phyloP scores from a whole-genome alignment of 2,113 vertebrate species.

The Holacanthus passer region DNA sequence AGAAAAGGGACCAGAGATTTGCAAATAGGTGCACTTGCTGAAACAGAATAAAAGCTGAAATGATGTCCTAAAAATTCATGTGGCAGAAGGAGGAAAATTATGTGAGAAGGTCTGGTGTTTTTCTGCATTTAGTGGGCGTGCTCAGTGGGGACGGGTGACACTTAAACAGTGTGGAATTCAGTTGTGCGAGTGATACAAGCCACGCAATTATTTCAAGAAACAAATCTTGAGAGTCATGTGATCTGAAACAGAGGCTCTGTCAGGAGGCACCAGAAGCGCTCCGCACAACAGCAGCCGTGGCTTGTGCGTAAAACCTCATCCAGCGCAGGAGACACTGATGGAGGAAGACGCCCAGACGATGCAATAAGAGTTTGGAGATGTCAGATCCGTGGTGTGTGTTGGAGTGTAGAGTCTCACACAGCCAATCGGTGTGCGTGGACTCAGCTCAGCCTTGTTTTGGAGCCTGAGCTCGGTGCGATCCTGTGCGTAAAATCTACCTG shows the following conservation, averaged over 20 bases:
- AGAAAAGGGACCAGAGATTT: not conserved
- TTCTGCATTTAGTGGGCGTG: slow-evolving; percentile 33
- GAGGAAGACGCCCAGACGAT: slow-evolving; percentile 25
- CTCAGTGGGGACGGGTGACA: slow-evolving; percentile 39
- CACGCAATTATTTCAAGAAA: slow-evolving; percentile 19
- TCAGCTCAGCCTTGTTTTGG: slow-evolving; percentile 51
- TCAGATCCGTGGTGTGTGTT: slow-evolving; percentile 24
- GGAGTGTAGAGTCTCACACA: slow-evolving; percentile 52
- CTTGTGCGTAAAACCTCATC: slow-evolving; percentile 17
- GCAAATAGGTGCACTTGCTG: slow-evolving; percentile 3
- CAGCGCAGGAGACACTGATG: slow-evolving; percentile 5
- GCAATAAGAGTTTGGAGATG: slow-evolving; percentile 40
- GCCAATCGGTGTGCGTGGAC: slow-evolving; percentile 61
- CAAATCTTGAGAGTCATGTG: slow-evolving; percentile 13
- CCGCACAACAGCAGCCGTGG: too few relatives aligned
- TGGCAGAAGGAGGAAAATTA: slow-evolving; percentile 13
- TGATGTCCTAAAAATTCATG: slow-evolving; percentile 3
- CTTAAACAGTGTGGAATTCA: slow-evolving; percentile 4
- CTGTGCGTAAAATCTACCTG: slow-evolving; percentile 75
- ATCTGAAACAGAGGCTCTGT: slow-evolving; percentile 13
- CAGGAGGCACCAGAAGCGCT: slow-evolving; percentile 1
- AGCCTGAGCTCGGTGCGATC: slow-evolving; percentile 53
- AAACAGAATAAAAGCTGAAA: slow-evolving; percentile 12
- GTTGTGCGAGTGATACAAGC: slow-evolving; percentile 18
- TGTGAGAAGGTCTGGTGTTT: slow-evolving; percentile 4